phyloP scores from a whole-genome alignment of 1,140 invertebrate species.

The Harlomillsia oculata region DNA sequence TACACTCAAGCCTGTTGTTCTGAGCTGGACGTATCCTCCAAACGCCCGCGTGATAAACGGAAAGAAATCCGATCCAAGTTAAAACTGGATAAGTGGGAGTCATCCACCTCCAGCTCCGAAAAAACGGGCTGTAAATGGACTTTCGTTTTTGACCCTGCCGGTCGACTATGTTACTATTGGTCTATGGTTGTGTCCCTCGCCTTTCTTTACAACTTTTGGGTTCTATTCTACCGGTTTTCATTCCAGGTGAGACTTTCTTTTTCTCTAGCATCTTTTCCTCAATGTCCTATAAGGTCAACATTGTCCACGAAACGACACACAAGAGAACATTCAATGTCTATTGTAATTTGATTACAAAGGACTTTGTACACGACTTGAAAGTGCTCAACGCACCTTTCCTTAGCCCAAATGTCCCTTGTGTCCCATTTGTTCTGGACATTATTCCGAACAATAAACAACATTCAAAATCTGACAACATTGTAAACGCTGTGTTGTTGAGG shows the following conservation, averaged over 20 bases:
- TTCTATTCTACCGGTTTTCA: slow-evolving; percentile 95
- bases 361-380: too few species aligned
- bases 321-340: too few species aligned
- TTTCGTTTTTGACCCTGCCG: slow-evolving; percentile 85
- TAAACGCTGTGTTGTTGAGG: too few species aligned
- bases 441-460: too few species aligned
- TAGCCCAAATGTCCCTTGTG: too few species aligned
- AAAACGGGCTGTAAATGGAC: slow-evolving; percentile 53
- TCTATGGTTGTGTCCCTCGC: slow-evolving; percentile 94
- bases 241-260: slow-evolving; percentile 60
- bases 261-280: too few species aligned
- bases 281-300: too few species aligned
- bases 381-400: too few species aligned
- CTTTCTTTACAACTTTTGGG: slow-evolving; percentile 98
- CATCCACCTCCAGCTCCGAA: slow-evolving; percentile 38
- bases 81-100: slow-evolving; percentile 42
- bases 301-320: too few species aligned
- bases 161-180: slow-evolving; percentile 88
- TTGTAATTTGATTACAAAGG: too few species aligned
- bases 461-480: too few species aligned
- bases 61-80: slow-evolving; percentile 39
- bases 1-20: slow-evolving; percentile 41
- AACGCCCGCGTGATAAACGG: slow-evolving; percentile 44
- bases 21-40: slow-evolving; percentile 59
- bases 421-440: too few species aligned